Evolutionary conservation across 2,888 invertebrate genomes (phyloP).

Genomic region (Labia minor): DNA sequence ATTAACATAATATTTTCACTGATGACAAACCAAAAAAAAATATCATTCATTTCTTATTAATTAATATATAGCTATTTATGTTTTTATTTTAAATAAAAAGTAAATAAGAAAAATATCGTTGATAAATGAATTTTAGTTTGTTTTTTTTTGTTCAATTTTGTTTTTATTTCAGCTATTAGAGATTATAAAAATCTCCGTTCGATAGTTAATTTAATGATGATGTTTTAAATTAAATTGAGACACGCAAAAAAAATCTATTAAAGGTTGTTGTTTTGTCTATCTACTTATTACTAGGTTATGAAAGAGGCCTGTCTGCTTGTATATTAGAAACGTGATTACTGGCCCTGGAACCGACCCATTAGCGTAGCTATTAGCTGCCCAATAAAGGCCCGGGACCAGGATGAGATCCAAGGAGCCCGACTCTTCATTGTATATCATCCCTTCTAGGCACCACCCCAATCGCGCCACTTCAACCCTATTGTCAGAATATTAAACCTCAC

Average conservation of each 20-base stretch:
- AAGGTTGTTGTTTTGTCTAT: not conserved
- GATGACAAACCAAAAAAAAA: too few relatives aligned
- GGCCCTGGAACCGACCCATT: slow-evolving; percentile 1
- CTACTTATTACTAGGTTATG: slow-evolving; percentile 7
- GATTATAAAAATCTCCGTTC: not conserved
- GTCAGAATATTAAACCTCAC: not conserved
- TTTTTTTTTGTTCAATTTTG: too few relatives aligned
- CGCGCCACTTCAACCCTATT: not conserved
- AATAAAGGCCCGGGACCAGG: not conserved
- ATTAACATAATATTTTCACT: too few relatives aligned
- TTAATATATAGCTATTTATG: too few relatives aligned
- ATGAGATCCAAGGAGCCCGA: not conserved
- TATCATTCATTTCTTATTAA: too few relatives aligned
- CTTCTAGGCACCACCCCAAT: not conserved
- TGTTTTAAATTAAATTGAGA: not conserved
- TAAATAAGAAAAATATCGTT: too few relatives aligned
- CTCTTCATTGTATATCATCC: not conserved
- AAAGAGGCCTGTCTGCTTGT: not conserved
- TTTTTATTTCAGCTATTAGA: not conserved
- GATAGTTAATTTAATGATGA: not conserved
- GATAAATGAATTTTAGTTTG: too few relatives aligned
- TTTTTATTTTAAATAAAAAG: too few relatives aligned
- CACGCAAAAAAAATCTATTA: not conserved
- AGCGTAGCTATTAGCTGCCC: slow-evolving; percentile 1
- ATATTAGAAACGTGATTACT: slow-evolving; percentile 1